These are phyloP conservation scores for Adelognathus sp. DNA, from an alignment of 2,888 invertebrate species.

Conservation along the genomic window DNA sequence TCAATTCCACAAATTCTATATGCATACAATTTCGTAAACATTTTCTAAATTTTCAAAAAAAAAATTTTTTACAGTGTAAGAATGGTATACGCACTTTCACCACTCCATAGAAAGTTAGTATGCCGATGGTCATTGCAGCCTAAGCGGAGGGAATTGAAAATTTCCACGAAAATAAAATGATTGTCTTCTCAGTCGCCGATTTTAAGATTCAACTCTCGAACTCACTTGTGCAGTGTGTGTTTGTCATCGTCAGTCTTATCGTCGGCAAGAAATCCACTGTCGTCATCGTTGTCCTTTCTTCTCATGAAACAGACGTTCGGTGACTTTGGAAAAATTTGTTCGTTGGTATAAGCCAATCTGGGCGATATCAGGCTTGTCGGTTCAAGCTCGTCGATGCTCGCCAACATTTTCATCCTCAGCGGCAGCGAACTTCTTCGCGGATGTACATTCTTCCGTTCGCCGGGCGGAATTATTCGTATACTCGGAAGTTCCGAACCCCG, in stretches of 20 bases:
- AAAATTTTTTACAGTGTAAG: too few relatives aligned
- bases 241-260: slow-evolving; percentile 1
- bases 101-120: too few relatives aligned
- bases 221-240: slow-evolving; percentile 32
- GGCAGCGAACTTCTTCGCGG: slow-evolving; percentile 14
- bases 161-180: too few relatives aligned
- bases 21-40: too few relatives aligned
- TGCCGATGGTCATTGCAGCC: too few relatives aligned
- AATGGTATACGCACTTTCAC: too few relatives aligned
- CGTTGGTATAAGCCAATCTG: slow-evolving; percentile 64
- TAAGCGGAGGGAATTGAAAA: background rate
- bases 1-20: too few relatives aligned
- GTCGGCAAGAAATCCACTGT: background rate
- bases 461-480: slow-evolving; percentile 27
- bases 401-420: background rate
- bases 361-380: slow-evolving; percentile 68
- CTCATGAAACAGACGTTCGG: slow-evolving; percentile 66
- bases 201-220: background rate
- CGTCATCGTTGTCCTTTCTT: slow-evolving; percentile 37
- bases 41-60: too few relatives aligned
- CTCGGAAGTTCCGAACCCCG: slow-evolving; percentile 3
- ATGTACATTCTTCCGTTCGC: background rate
- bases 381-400: background rate
- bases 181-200: background rate
- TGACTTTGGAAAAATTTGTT: slow-evolving; percentile 64